Evolutionary conservation across 2,113 vertebrate species (phyloP).

Genomic region (Myotis lucifugus): DNA sequence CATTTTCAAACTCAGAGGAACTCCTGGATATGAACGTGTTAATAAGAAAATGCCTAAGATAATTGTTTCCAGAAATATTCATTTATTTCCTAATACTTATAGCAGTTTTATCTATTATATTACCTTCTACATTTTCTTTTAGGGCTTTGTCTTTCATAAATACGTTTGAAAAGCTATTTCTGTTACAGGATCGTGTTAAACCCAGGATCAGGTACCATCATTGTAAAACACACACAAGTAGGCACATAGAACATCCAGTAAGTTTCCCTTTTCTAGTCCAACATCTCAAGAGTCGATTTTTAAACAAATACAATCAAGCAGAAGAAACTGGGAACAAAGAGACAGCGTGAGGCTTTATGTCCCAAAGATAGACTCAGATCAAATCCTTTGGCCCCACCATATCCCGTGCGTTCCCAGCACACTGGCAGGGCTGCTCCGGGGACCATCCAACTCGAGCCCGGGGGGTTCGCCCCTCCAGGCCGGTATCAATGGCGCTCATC

Average conservation of each 20-base stretch:
- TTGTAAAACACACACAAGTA: not conserved
- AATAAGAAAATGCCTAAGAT: not conserved
- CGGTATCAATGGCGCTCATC: not conserved
- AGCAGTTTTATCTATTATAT: not conserved
- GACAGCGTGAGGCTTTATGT: not conserved
- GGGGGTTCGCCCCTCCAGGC: not conserved
- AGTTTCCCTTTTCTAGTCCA: not conserved
- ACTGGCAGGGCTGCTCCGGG: not conserved
- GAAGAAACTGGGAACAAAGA: slow-evolving; percentile 10
- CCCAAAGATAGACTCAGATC: not conserved
- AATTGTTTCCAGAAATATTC: slow-evolving; percentile 3
- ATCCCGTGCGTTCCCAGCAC: not conserved
- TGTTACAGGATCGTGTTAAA: not conserved
- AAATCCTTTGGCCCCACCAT: not conserved
- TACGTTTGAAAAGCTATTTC: not conserved
- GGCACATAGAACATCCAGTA: not conserved
- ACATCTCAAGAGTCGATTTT: not conserved
- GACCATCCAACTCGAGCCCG: not conserved
- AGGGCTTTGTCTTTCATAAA: slow-evolving; percentile 25
- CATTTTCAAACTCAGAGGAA: not conserved
- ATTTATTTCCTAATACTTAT: slow-evolving; percentile 23
- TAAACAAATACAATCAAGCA: slow-evolving; percentile 4
- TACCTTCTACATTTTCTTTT: slow-evolving; percentile 9
- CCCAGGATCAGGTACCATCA: not conserved
- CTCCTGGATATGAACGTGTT: not conserved